Percentiles rank a stretch among this genome's conserved stretches.
Conservation (phyloP, 2,113 vertebrate species). For the Trogon melanurus region DNA sequence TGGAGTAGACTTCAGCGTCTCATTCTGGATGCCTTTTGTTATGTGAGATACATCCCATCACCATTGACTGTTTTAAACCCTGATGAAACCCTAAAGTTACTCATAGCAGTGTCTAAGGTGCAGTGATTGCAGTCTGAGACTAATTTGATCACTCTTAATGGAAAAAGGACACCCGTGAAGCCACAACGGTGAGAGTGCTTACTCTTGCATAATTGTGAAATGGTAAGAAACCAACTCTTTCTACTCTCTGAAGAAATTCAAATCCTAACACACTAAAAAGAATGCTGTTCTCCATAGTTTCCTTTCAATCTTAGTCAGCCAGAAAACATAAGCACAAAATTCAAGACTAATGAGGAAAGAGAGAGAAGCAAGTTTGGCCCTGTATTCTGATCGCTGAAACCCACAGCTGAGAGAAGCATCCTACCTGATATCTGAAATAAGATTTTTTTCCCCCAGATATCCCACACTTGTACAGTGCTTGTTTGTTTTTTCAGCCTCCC, state of each 20-base stretch:
- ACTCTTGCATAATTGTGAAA: neutral
- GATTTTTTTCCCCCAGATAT: neutral
- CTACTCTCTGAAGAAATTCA: neutral
- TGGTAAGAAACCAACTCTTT: neutral
- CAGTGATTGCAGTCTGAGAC: neutral
- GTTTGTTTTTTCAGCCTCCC: neutral
- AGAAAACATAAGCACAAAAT: neutral
- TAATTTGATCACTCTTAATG: neutral
- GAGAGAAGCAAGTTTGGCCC: neutral
- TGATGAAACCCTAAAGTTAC: neutral
- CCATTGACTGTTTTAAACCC: neutral
- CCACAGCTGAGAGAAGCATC: neutral
- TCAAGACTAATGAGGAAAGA: neutral
- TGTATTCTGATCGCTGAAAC: neutral
- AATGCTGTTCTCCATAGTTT: neutral
- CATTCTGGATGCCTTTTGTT: neutral
- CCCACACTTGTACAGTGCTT: neutral
- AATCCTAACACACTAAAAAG: neutral
- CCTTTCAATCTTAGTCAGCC: neutral
- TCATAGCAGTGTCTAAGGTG: no score
- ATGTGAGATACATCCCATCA: neutral
- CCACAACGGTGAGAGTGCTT: rapidly evolving
- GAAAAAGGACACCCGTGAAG: neutral
- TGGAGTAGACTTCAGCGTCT: neutral
- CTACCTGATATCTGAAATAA: neutral